Evolutionary conservation across 2,113 vertebrate species (phyloP).

Genomic region (Eonycteris spelaea): DNA sequence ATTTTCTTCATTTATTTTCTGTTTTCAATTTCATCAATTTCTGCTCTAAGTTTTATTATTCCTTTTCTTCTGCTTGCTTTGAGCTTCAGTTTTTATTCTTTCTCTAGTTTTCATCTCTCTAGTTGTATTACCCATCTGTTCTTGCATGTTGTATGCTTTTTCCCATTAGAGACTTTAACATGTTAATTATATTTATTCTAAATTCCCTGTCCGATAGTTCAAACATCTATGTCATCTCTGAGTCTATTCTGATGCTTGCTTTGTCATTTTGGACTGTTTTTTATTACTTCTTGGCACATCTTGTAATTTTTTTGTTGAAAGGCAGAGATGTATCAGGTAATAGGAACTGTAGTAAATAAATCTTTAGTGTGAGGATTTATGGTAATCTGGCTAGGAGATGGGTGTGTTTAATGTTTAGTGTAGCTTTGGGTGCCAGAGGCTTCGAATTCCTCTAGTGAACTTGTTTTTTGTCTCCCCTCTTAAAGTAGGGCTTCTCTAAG

Average conservation of each 20-base stretch:
- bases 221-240: background rate
- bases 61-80: background rate
- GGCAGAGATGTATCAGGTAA: background rate
- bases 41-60: background rate
- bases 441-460: background rate
- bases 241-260: background rate
- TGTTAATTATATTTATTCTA: background rate
- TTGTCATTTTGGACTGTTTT: background rate
- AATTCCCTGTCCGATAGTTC: background rate
- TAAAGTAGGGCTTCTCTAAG: background rate
- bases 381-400: background rate
- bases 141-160: background rate
- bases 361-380: background rate
- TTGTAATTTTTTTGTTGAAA: background rate
- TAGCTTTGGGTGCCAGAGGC: background rate
- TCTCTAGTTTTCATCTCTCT: background rate
- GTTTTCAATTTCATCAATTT: slow-evolving; percentile 3
- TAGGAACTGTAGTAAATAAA: background rate
- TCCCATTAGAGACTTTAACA: background rate
- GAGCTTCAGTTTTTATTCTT: background rate
- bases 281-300: background rate
- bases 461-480: background rate
- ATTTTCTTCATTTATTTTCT: background rate
- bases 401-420: background rate
- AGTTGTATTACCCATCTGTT: background rate